A percentile compares a stretch with the other conserved stretches of the same genome.
Conservation (phyloP, 2,113 vertebrate genomes). For the Gallinago jamesoni region DNA sequence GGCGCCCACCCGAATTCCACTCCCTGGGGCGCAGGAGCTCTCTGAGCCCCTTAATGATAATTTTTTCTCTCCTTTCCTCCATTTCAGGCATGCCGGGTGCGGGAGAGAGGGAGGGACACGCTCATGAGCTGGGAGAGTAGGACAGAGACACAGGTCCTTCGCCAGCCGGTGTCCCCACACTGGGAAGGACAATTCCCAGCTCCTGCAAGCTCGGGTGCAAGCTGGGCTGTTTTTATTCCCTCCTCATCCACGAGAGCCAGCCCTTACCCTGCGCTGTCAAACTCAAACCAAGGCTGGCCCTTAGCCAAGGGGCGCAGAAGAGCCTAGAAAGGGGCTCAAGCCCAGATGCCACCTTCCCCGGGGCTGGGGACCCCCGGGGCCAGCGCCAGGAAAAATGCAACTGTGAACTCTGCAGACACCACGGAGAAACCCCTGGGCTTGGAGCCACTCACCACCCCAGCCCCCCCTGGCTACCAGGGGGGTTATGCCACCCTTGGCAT, state of each 20-base stretch:
- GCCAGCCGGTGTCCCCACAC: fast-evolving
- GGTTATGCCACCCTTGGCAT: fast-evolving
- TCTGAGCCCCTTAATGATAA: background rate
- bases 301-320: background rate
- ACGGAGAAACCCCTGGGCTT: background rate
- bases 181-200: background rate
- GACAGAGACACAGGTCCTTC: background rate
- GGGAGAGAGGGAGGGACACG: background rate
- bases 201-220: background rate
- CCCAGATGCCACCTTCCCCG: background rate
- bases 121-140: background rate
- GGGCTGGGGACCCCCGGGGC: background rate
- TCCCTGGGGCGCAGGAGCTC: fast-evolving
- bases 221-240: background rate
- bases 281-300: fast-evolving
- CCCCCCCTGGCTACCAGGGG: fast-evolving
- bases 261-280: background rate
- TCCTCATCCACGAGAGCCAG: fast-evolving
- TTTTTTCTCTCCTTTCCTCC: background rate
- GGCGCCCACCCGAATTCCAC: fast-evolving
- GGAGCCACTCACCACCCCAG: fast-evolving
- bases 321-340: background rate
- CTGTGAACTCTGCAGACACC: background rate
- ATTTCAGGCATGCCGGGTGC: fast-evolving
- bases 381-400: fast-evolving